A percentile compares a stretch with the other conserved stretches of the same genome.
Evolutionary conservation across 2,113 vertebrate species (phyloP).

Genomic region (Catharus minimus): DNA sequence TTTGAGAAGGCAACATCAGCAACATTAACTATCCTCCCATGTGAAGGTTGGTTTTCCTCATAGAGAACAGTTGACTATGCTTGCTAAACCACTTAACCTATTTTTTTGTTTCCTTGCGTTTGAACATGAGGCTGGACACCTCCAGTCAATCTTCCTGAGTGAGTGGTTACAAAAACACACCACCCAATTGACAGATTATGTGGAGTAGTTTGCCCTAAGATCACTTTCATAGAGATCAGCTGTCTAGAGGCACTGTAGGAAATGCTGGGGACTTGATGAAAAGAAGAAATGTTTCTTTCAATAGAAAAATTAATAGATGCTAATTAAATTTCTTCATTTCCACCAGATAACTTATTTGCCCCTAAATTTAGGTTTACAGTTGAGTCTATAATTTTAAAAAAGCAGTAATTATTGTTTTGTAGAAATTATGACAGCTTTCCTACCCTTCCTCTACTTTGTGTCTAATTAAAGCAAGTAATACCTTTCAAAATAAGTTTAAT

Average conservation of each 20-base stretch:
- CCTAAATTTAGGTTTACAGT: background rate
- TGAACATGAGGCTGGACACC: background rate
- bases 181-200: background rate
- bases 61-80: background rate
- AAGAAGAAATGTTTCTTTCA: background rate
- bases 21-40: background rate
- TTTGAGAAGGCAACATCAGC: background rate
- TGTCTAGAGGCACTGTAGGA: background rate
- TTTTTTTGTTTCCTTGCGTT: background rate
- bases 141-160: background rate
- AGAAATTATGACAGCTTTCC: background rate
- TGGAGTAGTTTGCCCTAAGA: background rate
- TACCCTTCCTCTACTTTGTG: accelerated
- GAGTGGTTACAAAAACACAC: background rate
- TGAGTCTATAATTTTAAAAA: background rate
- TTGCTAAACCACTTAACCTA: background rate
- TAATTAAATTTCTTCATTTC: background rate
- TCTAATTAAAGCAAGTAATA: background rate
- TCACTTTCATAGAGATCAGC: background rate
- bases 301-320: background rate
- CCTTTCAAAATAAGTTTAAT: background rate
- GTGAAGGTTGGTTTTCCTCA: background rate
- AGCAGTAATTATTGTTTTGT: background rate
- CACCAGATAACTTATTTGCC: background rate
- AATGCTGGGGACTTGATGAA: background rate